Evolutionary conservation across 2,113 vertebrate genomes (phyloP).

Genomic region (Cyanoramphus novaezelandiae): DNA sequence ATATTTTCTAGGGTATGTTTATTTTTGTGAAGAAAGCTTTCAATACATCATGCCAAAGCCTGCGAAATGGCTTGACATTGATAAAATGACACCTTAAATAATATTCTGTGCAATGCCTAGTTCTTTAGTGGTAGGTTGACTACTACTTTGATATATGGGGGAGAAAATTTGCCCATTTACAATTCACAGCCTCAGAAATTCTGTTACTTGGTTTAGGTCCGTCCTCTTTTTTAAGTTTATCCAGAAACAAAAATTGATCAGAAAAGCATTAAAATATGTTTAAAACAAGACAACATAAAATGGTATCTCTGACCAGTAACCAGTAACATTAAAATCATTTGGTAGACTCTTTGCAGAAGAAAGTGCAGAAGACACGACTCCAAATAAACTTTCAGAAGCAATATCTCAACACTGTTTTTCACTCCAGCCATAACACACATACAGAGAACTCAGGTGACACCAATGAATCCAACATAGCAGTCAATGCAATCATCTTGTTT

Average conservation of each 20-base stretch:
- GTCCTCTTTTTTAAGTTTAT: background rate
- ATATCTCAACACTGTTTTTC: background rate
- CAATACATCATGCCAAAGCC: background rate
- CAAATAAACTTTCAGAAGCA: background rate
- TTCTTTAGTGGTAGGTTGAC: background rate
- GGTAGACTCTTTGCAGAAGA: background rate
- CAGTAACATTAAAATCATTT: background rate
- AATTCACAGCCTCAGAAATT: background rate
- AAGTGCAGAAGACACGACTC: background rate
- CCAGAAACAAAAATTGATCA: background rate
- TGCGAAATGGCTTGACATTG: conserved; percentile 18
- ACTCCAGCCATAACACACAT: background rate
- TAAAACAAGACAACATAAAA: background rate
- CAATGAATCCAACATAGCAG: background rate
- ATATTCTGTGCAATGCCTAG: background rate
- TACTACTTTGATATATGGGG: background rate
- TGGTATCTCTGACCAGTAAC: background rate
- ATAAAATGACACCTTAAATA: conserved; percentile 46
- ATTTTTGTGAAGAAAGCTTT: conserved; percentile 55
- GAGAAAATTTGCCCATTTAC: background rate
- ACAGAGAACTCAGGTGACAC: background rate
- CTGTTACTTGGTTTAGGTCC: background rate
- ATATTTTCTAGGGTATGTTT: conserved; percentile 51
- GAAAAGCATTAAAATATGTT: background rate
- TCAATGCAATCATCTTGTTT: background rate